Evolutionary conservation across 2,797 vertebrate species (phyloP).

Genomic region (Podarcis lilfordi): DNA sequence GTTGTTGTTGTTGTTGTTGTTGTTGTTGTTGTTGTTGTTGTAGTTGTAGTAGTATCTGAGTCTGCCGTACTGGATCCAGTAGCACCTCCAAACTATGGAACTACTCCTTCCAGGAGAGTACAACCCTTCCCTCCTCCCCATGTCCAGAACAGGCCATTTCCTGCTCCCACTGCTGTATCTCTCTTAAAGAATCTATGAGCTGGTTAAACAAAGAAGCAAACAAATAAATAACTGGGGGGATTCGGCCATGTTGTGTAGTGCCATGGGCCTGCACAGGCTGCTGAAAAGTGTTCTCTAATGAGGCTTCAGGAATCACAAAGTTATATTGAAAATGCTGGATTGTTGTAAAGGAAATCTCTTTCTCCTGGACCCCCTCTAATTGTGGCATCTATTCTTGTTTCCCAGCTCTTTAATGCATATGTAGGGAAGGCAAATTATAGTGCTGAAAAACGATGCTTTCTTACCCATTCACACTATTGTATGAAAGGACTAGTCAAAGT

Average conservation of each 20-base stretch:
- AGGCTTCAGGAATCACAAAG: background rate
- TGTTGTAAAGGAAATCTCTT: background rate
- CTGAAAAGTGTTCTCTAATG: background rate
- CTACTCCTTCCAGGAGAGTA: no score
- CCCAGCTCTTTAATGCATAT: constrained; percentile 15
- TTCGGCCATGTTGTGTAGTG: background rate
- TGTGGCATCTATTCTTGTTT: constrained; percentile 1
- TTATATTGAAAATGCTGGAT: background rate
- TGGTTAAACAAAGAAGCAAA: background rate
- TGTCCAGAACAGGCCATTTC: no score
- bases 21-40: no score
- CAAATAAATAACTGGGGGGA: background rate
- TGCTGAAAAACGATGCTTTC: constrained; percentile 8
- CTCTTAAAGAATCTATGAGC: background rate
- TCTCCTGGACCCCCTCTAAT: constrained; percentile 3
- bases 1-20: no score
- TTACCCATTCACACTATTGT: constrained; percentile 22
- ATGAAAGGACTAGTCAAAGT: constrained; percentile 16
- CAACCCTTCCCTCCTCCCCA: no score
- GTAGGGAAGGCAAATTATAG: constrained; percentile 18
- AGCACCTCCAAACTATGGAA: no score
- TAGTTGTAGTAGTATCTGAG: no score
- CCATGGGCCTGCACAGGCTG: background rate
- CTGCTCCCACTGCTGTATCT: no score
- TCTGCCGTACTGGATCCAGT: no score